These are phyloP conservation scores for Tachina lurida DNA, from an alignment of 2,888 invertebrate genomes.

Conservation along the genomic window DNA sequence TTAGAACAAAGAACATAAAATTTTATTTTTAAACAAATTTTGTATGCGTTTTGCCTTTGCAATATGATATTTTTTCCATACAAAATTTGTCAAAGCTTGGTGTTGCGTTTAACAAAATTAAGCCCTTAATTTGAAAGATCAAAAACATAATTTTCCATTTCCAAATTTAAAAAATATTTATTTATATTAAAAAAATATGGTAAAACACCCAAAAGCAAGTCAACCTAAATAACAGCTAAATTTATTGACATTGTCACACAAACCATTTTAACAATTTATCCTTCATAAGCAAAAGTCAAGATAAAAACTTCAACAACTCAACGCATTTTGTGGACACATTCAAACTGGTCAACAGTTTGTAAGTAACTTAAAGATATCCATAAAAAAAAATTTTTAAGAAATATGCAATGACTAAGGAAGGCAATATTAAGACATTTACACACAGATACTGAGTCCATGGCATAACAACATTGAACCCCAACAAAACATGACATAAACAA, in stretches of 20 bases:
- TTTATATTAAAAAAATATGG: conserved; percentile 3
- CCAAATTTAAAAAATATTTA: background rate
- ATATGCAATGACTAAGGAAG: conserved; percentile 44
- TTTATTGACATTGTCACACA: conserved; percentile 70
- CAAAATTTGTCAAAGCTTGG: too few relatives aligned
- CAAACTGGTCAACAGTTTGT: background rate
- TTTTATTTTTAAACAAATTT: too few relatives aligned
- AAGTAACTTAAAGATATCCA: conserved; percentile 23
- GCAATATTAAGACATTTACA: conserved; percentile 72
- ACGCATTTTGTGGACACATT: conserved; percentile 62
- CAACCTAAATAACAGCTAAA: conserved; percentile 44
- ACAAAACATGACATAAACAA: conserved; percentile 80
- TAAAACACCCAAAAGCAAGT: background rate
- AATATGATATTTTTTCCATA: too few relatives aligned
- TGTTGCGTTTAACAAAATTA: too few relatives aligned
- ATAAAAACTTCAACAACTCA: conserved; percentile 70
- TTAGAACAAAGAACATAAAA: too few relatives aligned
- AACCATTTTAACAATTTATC: conserved; percentile 72
- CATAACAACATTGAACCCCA: conserved; percentile 41
- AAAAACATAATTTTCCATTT: background rate
- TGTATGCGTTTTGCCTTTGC: too few relatives aligned
- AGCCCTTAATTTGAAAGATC: too few relatives aligned
- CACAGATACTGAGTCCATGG: background rate
- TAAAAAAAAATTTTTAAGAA: background rate
- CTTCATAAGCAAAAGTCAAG: conserved; percentile 64